Conservation (phyloP, 1,140 invertebrate genomes). For the Cotesia vestalis region DNA sequence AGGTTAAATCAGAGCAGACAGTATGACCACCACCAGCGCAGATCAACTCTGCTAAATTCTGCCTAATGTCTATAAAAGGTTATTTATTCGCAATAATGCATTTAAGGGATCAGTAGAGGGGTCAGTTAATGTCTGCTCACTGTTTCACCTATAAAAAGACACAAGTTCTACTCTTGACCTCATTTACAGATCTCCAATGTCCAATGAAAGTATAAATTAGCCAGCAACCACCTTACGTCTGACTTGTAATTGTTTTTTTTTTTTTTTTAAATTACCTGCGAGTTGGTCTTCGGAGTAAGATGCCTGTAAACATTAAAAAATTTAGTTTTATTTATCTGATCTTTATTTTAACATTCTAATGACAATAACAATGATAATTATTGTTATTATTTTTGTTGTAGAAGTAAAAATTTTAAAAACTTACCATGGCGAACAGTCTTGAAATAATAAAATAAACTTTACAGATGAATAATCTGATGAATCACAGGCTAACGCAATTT, state of each 20-base stretch:
- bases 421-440: no score
- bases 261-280: constrained; percentile 76
- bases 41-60: constrained; percentile 46
- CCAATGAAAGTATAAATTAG: constrained; percentile 39
- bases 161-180: constrained; percentile 62
- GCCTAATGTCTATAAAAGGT: constrained; percentile 57
- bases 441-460: no score
- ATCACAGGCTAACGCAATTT: no score
- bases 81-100: constrained; percentile 44
- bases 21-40: background rate
- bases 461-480: no score
- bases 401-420: no score
- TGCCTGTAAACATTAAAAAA: constrained; percentile 71
- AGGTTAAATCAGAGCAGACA: background rate
- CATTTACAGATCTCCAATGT: constrained; percentile 49
- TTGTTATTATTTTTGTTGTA: no score
- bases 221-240: background rate
- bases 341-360: no score
- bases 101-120: constrained; percentile 33
- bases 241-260: constrained; percentile 18
- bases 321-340: background rate
- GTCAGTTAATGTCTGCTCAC: constrained; percentile 42
- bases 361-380: background rate
- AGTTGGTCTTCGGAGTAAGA: constrained; percentile 90
- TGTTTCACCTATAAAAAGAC: constrained; percentile 47